These are phyloP conservation scores for Pogonomyrmex californicus DNA, from an alignment of 1,140 invertebrate species.

Conservation along the genomic window DNA sequence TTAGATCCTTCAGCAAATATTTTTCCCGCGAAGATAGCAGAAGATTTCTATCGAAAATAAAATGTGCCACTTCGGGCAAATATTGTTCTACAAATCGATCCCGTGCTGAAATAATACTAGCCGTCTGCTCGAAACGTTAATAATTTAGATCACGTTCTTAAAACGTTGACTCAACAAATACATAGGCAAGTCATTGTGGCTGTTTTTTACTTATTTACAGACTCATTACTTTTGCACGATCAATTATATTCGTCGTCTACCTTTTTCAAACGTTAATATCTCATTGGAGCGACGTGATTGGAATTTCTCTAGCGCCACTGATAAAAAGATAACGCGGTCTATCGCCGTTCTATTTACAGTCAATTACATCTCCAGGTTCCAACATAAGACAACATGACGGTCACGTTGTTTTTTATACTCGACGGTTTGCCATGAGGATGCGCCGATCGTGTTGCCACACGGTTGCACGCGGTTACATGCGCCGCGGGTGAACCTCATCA, in stretches of 20 bases:
- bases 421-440: slow-evolving; percentile 43
- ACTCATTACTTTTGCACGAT: neutral
- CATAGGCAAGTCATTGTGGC: neutral
- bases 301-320: slow-evolving; percentile 32
- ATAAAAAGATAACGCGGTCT: neutral
- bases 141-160: neutral
- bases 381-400: slow-evolving; percentile 15
- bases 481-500: slow-evolving; percentile 28
- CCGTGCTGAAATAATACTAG: too few relatives aligned
- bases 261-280: slow-evolving; percentile 14
- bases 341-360: slow-evolving; percentile 46
- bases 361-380: slow-evolving; percentile 26
- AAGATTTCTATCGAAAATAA: too few relatives aligned
- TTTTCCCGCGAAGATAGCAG: too few relatives aligned
- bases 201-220: neutral
- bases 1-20: too few relatives aligned
- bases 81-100: neutral
- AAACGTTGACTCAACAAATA: neutral
- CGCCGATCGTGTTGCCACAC: slow-evolving; percentile 49
- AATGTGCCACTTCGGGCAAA: neutral
- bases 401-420: slow-evolving; percentile 35
- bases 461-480: slow-evolving; percentile 37
- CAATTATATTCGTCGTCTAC: neutral
- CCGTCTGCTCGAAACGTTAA: neutral
- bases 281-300: neutral